Evolutionary conservation across 1,140 invertebrate genomes (phyloP).

Genomic region (Trinorchestia longiramus): DNA sequence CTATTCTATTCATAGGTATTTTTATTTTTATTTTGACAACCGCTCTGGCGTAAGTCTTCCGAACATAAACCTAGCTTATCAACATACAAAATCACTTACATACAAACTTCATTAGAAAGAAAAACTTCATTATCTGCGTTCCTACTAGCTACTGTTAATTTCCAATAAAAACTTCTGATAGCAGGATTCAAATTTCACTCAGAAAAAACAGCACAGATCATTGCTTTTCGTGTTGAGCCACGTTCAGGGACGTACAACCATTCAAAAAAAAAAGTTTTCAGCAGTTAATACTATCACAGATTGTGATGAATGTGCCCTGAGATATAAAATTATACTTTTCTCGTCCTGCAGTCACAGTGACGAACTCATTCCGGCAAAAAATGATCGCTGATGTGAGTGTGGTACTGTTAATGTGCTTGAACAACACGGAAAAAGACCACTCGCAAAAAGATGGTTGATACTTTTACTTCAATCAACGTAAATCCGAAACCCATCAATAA

Average conservation of each 20-base stretch:
- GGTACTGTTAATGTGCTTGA: neutral
- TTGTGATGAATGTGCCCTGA: neutral
- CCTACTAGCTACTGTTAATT: neutral
- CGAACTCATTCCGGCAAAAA: neutral
- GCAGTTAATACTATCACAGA: neutral
- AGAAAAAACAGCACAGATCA: too few species aligned
- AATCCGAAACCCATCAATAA: too few species aligned
- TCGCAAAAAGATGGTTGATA: too few species aligned
- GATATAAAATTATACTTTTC: neutral
- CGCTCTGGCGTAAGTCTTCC: neutral
- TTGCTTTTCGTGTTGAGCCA: too few species aligned
- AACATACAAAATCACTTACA: neutral
- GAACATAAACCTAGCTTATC: neutral
- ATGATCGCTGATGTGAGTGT: neutral
- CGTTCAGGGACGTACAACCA: neutral
- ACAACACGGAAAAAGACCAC: neutral
- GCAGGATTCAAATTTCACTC: too few species aligned
- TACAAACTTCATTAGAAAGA: neutral
- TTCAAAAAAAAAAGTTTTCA: neutral
- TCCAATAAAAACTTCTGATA: neutral
- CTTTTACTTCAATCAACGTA: too few species aligned
- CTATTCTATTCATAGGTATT: too few species aligned
- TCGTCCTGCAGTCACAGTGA: neutral
- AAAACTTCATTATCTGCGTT: neutral
- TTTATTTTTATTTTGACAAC: too few species aligned